Base-by-base conservation (phyloP, 1,140 invertebrate genomes). In the Caerostris extrusa region DNA sequence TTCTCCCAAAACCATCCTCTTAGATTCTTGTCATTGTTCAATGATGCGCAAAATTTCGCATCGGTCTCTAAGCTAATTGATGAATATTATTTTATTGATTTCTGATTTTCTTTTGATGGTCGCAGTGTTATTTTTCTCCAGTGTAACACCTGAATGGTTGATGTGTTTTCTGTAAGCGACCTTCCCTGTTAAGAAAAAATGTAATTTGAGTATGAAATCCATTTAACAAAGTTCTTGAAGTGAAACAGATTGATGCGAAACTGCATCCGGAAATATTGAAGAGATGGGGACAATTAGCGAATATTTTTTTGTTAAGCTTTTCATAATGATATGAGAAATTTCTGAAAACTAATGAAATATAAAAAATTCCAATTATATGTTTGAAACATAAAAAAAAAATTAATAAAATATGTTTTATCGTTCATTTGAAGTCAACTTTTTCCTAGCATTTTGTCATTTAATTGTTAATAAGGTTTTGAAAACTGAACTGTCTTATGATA, bases 51-150 rank as follows among this genome's bases (percentile, higher is more conserved):
- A 17, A 77, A 53, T 50, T 77, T 77, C 71, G 5, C 71, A 8
- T 77, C 34, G 8, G 10, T 12, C 7, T 50, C 71, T 50, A 53
- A 77, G 34, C 34, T 77, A 77, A 77, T 77, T 77, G 71, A 77
- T 77, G 71, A 77, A 77, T 77, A 7, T 77, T 50, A 77, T 77
- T 34, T 77, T 77, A 53, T 14, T 12, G 71, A 77, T 77, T 77
- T 77, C 71, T 77, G 34, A 53, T 77, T 77, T 77, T 77, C 19
- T 77, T 77, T 77, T 77, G 71, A 77, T 77, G 4, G 50, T 50
- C 10, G 8, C 34, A 10, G 7, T 34, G 7, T 53, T 50, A 50
- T 77, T 77, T 77, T 12, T 17, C 14, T 12, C 71, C 50, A 12
- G 34, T 50, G 71, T 77, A 77, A 77, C 71, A 67, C 69, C 6